Percentiles rank a stretch among this genome's conserved stretches.
phyloP scores from a whole-genome alignment of 2,113 vertebrate species.

The Aegypius monachus region DNA sequence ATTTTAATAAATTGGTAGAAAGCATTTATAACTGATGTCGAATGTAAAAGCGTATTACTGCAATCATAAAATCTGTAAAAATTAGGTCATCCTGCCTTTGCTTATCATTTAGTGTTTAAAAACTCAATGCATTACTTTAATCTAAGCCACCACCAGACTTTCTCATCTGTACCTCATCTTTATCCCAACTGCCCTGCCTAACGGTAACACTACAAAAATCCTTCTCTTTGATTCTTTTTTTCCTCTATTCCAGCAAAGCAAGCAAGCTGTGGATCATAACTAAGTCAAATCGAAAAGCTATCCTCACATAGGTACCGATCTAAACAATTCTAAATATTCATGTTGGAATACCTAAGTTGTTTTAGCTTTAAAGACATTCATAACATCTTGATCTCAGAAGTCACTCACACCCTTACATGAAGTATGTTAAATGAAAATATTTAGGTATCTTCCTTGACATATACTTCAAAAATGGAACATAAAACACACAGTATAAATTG shows the following conservation, averaged over 20 bases:
- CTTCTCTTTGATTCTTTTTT: background rate
- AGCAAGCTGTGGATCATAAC: background rate
- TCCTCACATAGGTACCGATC: background rate
- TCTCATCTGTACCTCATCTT: background rate
- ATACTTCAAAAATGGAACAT: background rate
- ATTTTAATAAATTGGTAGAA: background rate
- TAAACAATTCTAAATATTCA: background rate
- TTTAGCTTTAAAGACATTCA: background rate
- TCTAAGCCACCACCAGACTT: background rate
- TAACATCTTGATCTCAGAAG: background rate
- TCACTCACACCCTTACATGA: background rate
- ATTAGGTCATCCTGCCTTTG: background rate
- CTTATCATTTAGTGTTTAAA: background rate
- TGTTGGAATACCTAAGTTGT: background rate
- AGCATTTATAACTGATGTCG: background rate
- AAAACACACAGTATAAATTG: background rate
- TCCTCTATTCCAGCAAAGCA: background rate
- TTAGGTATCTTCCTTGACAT: background rate
- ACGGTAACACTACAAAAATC: background rate
- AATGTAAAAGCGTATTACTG: background rate
- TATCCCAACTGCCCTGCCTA: background rate
- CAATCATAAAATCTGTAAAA: background rate
- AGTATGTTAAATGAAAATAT: background rate
- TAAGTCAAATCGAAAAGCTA: background rate
- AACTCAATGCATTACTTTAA: background rate